Evolutionary conservation across 2,113 vertebrate species (phyloP).

Genomic region (Corythornis vintsioides): DNA sequence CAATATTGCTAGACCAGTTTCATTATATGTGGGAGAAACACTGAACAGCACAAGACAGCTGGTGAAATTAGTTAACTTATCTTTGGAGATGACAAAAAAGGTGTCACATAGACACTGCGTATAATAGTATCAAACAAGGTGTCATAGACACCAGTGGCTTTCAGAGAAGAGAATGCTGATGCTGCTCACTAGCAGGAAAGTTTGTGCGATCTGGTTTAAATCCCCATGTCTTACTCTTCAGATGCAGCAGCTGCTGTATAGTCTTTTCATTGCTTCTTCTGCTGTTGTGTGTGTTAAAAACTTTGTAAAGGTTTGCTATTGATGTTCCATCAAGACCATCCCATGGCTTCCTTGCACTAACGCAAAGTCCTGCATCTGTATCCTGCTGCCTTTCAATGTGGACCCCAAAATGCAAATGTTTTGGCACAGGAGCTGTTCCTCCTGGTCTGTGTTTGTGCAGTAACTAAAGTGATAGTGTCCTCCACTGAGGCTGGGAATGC

Average conservation of each 20-base stretch:
- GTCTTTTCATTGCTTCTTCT: background rate
- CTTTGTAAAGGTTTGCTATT: background rate
- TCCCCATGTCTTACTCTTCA: background rate
- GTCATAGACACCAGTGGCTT: background rate
- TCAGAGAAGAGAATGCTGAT: background rate
- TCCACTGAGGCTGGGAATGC: background rate
- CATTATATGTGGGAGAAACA: background rate
- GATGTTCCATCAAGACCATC: background rate
- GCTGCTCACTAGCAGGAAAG: background rate
- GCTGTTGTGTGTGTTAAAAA: background rate
- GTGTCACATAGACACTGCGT: background rate
- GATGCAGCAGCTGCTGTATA: background rate
- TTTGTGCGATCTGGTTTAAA: background rate
- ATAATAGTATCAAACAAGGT: background rate
- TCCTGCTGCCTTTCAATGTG: background rate
- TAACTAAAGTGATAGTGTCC: background rate
- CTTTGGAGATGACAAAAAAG: background rate
- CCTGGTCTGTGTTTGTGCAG: background rate
- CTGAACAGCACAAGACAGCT: background rate
- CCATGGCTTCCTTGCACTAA: rapidly evolving
- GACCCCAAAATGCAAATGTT: background rate
- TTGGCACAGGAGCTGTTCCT: background rate
- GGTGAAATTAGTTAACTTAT: background rate
- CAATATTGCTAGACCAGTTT: background rate
- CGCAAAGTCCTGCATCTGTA: rapidly evolving